Evolutionary conservation across 2,888 invertebrate species (phyloP).

Genomic region (Lasioglossum calceatum): DNA sequence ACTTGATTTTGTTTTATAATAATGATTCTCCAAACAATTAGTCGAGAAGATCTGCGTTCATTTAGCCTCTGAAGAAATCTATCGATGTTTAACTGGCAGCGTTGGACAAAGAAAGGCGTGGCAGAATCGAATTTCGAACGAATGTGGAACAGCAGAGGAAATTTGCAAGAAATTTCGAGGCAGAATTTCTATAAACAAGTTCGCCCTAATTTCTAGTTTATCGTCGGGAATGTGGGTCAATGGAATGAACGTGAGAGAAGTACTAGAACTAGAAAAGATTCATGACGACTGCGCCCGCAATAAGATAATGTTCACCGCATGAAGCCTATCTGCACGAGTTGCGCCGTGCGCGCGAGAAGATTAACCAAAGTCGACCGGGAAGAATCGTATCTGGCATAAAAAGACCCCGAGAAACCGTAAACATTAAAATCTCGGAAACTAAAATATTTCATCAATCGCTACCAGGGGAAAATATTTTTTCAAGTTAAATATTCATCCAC

Average conservation of each 20-base stretch:
- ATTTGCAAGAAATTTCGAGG: constrained; percentile 10
- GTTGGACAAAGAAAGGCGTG: no score
- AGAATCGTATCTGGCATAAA: not conserved
- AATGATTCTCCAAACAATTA: not conserved
- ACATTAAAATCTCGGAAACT: not conserved
- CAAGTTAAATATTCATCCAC: not conserved
- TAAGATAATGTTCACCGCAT: constrained; percentile 61
- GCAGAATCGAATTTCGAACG: not conserved
- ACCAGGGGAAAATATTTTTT: not conserved
- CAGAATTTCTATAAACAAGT: constrained; percentile 47
- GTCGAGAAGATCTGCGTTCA: not conserved
- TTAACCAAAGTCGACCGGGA: constrained; percentile 35
- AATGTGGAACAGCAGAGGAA: not conserved
- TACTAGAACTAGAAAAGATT: constrained; percentile 61
- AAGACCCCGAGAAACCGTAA: not conserved
- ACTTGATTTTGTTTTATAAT: not conserved
- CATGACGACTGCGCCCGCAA: constrained; percentile 56
- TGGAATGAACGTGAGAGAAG: constrained; percentile 54
- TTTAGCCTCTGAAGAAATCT: no score
- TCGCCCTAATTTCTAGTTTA: constrained; percentile 37
- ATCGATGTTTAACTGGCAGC: not conserved
- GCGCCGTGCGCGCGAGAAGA: constrained; percentile 33
- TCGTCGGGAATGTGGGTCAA: constrained; percentile 50
- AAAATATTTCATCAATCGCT: not conserved
- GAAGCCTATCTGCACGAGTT: constrained; percentile 49